Percentiles rank a stretch among this genome's conserved stretches.
These are phyloP conservation scores for Euclidia mi DNA, from an alignment of 2,888 invertebrate genomes.

Conservation along the genomic window DNA sequence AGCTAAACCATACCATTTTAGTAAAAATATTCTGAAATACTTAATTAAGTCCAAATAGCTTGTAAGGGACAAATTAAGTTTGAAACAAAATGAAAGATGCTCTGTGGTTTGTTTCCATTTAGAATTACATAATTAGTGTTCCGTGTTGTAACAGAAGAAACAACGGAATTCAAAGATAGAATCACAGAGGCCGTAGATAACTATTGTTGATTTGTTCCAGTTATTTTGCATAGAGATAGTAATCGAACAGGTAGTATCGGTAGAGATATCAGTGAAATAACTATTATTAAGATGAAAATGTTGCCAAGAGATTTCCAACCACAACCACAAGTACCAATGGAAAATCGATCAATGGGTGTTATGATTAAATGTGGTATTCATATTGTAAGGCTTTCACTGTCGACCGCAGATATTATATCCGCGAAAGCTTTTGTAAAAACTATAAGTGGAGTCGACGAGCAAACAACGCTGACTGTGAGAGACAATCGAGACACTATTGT, in stretches of 20 bases:
- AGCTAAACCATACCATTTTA: constrained; percentile 17
- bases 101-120: constrained; percentile 50
- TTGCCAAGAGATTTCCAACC: constrained; percentile 25
- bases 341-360: constrained; percentile 44
- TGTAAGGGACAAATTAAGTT: constrained; percentile 33
- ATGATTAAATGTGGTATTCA: constrained; percentile 54
- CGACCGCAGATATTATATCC: constrained; percentile 63
- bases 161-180: constrained; percentile 53
- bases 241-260: constrained; percentile 17
- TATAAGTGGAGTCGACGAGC: constrained; percentile 51
- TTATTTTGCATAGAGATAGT: constrained; percentile 41
- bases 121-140: constrained; percentile 54
- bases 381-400: constrained; percentile 66
- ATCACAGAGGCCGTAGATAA: constrained; percentile 57
- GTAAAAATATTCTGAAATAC: constrained; percentile 10
- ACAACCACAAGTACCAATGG: constrained; percentile 47
- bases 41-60: constrained; percentile 28
- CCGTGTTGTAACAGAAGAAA: constrained; percentile 60
- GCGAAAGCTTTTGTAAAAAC: constrained; percentile 65
- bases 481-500: constrained; percentile 47
- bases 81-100: constrained; percentile 24
- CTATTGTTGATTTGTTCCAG: constrained; percentile 73
- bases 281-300: constrained; percentile 17
- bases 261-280: constrained; percentile 18
- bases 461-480: constrained; percentile 40